Percentiles rank a stretch among this genome's conserved stretches.
Conservation (phyloP, 1,140 invertebrate species). For the Drepana arcuata region DNA sequence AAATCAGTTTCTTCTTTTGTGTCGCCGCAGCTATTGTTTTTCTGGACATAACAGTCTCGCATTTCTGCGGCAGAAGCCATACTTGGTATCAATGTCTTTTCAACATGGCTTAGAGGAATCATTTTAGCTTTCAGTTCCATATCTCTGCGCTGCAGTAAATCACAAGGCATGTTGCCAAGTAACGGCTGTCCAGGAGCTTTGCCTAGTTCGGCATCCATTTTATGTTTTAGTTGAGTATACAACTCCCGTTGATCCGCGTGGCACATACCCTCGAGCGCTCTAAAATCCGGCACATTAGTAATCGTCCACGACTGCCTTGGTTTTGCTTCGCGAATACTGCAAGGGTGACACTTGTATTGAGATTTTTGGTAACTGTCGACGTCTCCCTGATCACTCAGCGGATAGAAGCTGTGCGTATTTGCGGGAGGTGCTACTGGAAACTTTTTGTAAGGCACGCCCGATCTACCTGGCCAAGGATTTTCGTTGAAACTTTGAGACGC, state of each 20-base stretch:
- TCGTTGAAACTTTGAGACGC: constrained; percentile 39
- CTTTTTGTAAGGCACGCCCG: constrained; percentile 46
- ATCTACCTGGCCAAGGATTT: constrained; percentile 43
- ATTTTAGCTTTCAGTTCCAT: constrained; percentile 64
- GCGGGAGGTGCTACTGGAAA: constrained; percentile 40
- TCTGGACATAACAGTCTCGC: constrained; percentile 47
- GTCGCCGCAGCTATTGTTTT: constrained; percentile 60
- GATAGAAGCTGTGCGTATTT: constrained; percentile 48
- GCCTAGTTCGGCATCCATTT: constrained; percentile 57
- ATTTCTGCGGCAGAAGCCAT: constrained; percentile 46
- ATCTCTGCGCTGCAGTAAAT: constrained; percentile 49
- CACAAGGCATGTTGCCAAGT: constrained; percentile 37
- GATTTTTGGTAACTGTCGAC: constrained; percentile 46
- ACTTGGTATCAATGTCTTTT: constrained; percentile 58
- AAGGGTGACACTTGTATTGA: constrained; percentile 51
- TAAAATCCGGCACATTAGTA: constrained; percentile 51
- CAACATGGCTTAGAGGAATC: constrained; percentile 62
- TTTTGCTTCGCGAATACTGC: constrained; percentile 51
- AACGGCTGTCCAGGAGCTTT: constrained; percentile 49
- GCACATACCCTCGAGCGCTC: constrained; percentile 48
- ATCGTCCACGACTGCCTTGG: constrained; percentile 64
- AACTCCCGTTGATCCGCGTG: constrained; percentile 51
- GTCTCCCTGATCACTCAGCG: constrained; percentile 46
- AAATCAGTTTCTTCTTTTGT: constrained; percentile 62
- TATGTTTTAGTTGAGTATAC: constrained; percentile 55